Percentiles rank a stretch among this genome's conserved stretches.
Conservation (phyloP, 1,140 invertebrate genomes). For the Orussus abietinus region DNA sequence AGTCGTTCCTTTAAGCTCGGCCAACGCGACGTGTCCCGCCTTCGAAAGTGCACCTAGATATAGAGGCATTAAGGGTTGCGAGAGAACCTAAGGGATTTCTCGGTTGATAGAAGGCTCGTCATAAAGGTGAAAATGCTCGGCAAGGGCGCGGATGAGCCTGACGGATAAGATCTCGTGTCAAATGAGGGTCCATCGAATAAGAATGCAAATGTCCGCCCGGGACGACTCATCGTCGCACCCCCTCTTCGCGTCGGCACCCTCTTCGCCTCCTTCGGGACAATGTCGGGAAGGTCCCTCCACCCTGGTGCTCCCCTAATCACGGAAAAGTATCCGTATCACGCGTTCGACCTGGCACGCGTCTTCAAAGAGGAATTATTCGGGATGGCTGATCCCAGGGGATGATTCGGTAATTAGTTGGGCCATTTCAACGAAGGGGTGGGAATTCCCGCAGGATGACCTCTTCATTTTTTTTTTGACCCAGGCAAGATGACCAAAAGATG, state of each 20-base stretch:
- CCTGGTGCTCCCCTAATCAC: background rate
- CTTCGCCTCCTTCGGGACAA: too few relatives aligned
- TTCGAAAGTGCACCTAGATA: background rate
- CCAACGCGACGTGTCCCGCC: background rate
- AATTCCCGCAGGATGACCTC: too few relatives aligned
- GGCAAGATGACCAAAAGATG: too few relatives aligned
- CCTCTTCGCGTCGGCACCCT: too few relatives aligned
- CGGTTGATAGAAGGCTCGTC: background rate
- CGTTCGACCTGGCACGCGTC: too few relatives aligned
- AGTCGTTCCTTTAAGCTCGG: too few relatives aligned
- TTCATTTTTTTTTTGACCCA: too few relatives aligned
- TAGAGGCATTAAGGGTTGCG: background rate
- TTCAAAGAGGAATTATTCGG: too few relatives aligned
- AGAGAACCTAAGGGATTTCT: background rate
- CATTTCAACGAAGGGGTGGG: too few relatives aligned
- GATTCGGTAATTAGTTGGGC: too few relatives aligned
- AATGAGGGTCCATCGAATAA: conserved; percentile 11
- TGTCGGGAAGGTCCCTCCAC: background rate
- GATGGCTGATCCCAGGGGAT: too few relatives aligned
- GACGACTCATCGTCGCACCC: too few relatives aligned
- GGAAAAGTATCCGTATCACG: background rate
- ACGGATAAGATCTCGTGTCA: conserved; percentile 8
- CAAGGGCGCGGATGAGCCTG: background rate
- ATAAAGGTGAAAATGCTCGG: background rate
- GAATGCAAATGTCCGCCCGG: conserved; percentile 7